These are phyloP conservation scores for Pongo abelii DNA, from an alignment of 2,113 vertebrate species.

Conservation along the genomic window DNA sequence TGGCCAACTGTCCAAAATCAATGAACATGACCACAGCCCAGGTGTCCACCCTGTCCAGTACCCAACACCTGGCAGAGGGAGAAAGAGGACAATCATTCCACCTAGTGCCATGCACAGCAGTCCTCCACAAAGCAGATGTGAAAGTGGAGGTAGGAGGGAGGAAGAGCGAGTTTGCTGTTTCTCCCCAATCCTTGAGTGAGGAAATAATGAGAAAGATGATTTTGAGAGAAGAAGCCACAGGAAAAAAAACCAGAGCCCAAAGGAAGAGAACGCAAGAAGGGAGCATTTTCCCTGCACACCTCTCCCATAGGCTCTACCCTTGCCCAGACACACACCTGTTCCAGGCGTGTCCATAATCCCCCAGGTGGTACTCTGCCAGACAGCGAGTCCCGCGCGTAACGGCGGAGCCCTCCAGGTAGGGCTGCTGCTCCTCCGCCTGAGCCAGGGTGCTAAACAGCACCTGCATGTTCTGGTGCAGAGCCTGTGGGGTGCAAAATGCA, in stretches of 20 bases:
- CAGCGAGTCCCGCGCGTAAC: constrained; percentile 28
- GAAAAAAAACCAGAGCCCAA: background rate
- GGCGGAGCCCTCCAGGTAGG: rapidly evolving
- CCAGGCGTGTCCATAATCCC: background rate
- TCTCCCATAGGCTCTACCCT: no score
- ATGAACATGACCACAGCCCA: constrained; percentile 53
- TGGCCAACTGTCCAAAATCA: constrained; percentile 23
- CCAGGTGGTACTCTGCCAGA: constrained; percentile 33
- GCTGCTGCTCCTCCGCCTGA: background rate
- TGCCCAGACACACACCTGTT: constrained; percentile 13
- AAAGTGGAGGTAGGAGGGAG: background rate
- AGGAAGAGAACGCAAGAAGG: background rate
- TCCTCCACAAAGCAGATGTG: no score
- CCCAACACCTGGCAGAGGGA: constrained; percentile 54
- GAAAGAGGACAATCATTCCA: rapidly evolving
- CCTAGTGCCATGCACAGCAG: rapidly evolving
- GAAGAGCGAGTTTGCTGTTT: background rate
- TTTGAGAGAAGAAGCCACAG: background rate
- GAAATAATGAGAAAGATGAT: background rate
- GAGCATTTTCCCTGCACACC: rapidly evolving
- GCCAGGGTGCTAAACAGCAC: constrained; percentile 19
- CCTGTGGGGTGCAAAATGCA: background rate
- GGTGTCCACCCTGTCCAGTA: background rate
- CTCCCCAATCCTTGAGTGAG: background rate
- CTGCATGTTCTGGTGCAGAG: background rate